Evolutionary conservation across 2,888 invertebrate genomes (phyloP).

Genomic region (Eristalinus sepulchralis): DNA sequence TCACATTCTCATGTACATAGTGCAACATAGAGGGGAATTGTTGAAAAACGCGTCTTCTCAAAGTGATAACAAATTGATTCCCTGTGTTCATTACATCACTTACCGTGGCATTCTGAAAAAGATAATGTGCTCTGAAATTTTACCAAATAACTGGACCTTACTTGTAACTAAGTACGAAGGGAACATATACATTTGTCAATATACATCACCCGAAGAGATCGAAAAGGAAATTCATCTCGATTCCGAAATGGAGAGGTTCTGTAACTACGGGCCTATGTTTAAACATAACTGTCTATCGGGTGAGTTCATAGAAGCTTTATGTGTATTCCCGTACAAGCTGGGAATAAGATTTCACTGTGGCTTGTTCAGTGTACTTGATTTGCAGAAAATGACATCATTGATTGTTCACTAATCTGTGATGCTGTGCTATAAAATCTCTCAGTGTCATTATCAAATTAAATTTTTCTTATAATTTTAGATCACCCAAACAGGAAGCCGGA

Average conservation of each 20-base stretch:
- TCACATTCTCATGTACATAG: neutral
- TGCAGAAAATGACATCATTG: too few relatives aligned
- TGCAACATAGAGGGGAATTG: neutral
- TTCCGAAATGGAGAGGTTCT: neutral
- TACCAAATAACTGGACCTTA: constrained; percentile 85
- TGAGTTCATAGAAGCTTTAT: neutral
- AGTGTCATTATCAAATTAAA: too few relatives aligned
- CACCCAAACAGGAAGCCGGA: neutral
- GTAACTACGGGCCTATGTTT: neutral
- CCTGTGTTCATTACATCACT: constrained; percentile 1
- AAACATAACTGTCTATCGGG: constrained; percentile 20
- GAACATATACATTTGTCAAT: constrained; percentile 86
- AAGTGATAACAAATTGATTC: neutral
- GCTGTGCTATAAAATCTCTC: too few relatives aligned
- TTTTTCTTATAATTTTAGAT: neutral
- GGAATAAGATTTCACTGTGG: too few relatives aligned
- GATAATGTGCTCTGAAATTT: constrained; percentile 85
- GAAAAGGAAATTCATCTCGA: neutral
- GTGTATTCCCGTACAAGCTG: neutral
- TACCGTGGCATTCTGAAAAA: constrained; percentile 85
- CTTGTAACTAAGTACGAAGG: constrained; percentile 84
- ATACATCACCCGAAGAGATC: neutral
- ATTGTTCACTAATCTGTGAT: too few relatives aligned
- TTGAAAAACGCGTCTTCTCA: neutral
- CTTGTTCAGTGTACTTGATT: too few relatives aligned